phyloP scores from a whole-genome alignment of 2,113 vertebrate genomes.

The Abramis brama region DNA sequence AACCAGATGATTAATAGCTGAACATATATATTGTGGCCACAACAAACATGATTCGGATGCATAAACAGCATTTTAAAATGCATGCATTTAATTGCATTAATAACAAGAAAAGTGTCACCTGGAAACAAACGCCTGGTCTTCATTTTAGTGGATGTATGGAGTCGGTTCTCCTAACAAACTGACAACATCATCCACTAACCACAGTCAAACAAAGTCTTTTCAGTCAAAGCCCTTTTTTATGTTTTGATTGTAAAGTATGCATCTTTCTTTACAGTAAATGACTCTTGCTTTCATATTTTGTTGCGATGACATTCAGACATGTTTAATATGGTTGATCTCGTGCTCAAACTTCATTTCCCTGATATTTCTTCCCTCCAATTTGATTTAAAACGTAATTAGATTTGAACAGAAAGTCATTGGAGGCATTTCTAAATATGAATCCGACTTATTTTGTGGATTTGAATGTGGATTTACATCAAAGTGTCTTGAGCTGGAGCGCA shows the following conservation, averaged over 20 bases:
- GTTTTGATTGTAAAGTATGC: too few species aligned
- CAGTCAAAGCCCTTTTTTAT: too few species aligned
- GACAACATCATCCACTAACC: too few species aligned
- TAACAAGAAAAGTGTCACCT: background rate
- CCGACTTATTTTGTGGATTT: constrained; percentile 1
- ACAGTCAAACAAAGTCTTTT: background rate
- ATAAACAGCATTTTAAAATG: background rate
- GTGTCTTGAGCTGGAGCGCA: background rate
- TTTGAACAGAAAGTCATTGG: background rate
- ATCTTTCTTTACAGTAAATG: too few species aligned
- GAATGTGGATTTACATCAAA: constrained; percentile 1
- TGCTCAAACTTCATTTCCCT: background rate
- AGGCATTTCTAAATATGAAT: background rate
- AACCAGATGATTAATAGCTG: background rate
- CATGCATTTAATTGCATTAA: background rate
- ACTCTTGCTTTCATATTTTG: too few species aligned
- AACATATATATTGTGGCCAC: background rate
- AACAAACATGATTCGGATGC: background rate
- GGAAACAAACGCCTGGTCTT: background rate
- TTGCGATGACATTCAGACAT: too few species aligned
- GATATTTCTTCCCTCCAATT: background rate
- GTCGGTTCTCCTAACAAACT: too few species aligned
- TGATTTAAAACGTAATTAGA: background rate
- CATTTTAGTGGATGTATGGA: too few species aligned
- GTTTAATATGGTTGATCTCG: too few species aligned